These are phyloP conservation scores for Uromys caudimaculatus DNA, from an alignment of 2,797 vertebrate genomes.

Conservation along the genomic window DNA sequence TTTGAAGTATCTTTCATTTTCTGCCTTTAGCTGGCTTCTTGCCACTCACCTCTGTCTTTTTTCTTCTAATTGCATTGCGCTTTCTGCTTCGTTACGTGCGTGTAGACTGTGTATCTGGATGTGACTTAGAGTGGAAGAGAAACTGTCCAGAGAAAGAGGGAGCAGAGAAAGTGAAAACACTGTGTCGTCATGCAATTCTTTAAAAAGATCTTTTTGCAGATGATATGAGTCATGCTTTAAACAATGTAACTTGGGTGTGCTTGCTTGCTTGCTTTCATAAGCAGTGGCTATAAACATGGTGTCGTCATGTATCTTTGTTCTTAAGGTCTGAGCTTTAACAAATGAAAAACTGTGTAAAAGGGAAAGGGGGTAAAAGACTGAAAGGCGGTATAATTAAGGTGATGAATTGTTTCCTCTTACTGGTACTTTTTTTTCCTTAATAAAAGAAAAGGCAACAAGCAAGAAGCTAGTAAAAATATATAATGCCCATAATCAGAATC, in stretches of 20 bases:
- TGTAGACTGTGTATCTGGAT: neutral
- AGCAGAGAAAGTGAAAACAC: neutral
- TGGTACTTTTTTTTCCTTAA: slow-evolving; percentile 43
- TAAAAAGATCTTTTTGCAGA: slow-evolving; percentile 13
- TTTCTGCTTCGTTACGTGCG: neutral
- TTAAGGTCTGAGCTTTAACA: slow-evolving; percentile 66
- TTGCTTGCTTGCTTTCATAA: slow-evolving; percentile 3
- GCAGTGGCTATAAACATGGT: slow-evolving; percentile 62
- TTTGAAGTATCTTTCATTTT: slow-evolving; percentile 66
- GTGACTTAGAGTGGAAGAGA: slow-evolving; percentile 35
- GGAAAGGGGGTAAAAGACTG: neutral
- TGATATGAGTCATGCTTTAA: slow-evolving; percentile 71
- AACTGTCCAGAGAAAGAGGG: neutral
- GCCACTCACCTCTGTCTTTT: slow-evolving; percentile 28
- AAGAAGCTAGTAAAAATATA: slow-evolving; percentile 82
- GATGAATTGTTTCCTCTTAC: slow-evolving; percentile 82
- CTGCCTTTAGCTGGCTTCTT: slow-evolving; percentile 41
- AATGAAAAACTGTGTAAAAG: slow-evolving; percentile 74
- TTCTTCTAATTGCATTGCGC: neutral
- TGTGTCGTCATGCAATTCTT: neutral
- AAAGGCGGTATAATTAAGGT: slow-evolving; percentile 81
- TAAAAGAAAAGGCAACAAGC: slow-evolving; percentile 73
- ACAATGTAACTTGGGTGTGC: slow-evolving; percentile 52
- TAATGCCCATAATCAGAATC: slow-evolving; percentile 69
- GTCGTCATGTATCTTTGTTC: slow-evolving; percentile 63